Evolutionary conservation across 1,140 invertebrate species (phyloP).

Genomic region (Eurosta solidaginis): DNA sequence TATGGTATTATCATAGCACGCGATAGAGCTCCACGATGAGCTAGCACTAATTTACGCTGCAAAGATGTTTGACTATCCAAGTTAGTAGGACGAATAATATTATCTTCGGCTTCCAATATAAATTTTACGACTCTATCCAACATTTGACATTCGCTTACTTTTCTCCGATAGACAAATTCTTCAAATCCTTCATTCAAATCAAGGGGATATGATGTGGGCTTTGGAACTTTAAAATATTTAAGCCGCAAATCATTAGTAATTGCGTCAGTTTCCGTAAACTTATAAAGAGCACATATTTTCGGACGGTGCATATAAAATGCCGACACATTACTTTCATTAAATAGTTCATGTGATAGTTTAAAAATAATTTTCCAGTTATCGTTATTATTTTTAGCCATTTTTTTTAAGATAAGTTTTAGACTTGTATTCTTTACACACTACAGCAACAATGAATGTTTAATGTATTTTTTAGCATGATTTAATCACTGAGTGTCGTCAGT

Average conservation of each 20-base stretch:
- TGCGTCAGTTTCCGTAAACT: neutral
- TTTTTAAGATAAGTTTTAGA: too few species aligned
- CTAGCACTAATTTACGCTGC: neutral
- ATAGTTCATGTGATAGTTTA: too few species aligned
- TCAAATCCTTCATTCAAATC: constrained; percentile 10
- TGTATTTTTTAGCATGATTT: too few species aligned
- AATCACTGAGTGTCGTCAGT: too few species aligned
- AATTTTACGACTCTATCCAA: neutral
- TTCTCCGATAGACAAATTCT: neutral
- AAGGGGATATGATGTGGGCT: neutral
- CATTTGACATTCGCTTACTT: neutral
- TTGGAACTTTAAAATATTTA: neutral
- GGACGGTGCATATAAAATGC: neutral
- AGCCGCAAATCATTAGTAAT: neutral
- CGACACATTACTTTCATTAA: neutral
- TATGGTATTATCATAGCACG: neutral
- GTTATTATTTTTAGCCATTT: too few species aligned
- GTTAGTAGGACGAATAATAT: neutral
- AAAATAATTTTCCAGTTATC: too few species aligned
- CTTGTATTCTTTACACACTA: too few species aligned
- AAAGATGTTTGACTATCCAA: neutral
- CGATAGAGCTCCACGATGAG: neutral
- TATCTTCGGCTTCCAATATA: neutral
- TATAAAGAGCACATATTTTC: neutral
- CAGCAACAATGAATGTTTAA: too few species aligned